Evolutionary conservation across 2,888 invertebrate genomes (phyloP).

Genomic region (Thysanoteuthis rhombus): DNA sequence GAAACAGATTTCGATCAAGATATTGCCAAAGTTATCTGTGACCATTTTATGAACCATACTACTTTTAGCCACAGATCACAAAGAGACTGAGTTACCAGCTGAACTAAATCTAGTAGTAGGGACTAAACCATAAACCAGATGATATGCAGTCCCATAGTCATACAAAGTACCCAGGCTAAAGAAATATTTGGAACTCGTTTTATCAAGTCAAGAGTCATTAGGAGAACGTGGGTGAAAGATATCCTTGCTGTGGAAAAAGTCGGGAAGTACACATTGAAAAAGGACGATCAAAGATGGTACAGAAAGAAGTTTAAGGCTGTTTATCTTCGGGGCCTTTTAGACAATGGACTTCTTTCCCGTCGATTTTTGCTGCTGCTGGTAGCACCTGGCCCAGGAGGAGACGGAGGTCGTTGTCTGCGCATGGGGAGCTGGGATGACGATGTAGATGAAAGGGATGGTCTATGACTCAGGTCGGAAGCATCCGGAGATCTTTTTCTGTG

Average conservation of each 20-base stretch:
- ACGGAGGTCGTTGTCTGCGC: neutral
- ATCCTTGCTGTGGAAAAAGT: neutral
- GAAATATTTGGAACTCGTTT: too few species aligned
- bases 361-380: conserved; percentile 12
- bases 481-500: conserved; percentile 26
- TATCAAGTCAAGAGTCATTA: too few species aligned
- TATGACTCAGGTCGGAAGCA: neutral
- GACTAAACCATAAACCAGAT: neutral
- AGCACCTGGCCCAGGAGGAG: conserved; percentile 16
- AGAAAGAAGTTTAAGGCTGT: neutral
- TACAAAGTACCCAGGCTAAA: too few species aligned
- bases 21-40: neutral
- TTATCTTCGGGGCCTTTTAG: conserved; percentile 25
- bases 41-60: neutral
- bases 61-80: neutral
- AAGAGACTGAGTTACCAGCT: neutral
- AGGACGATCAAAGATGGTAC: neutral
- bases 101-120: neutral
- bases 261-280: neutral
- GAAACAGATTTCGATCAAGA: neutral
- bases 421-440: conserved; percentile 1
- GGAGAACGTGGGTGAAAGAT: too few species aligned
- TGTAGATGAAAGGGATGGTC: neutral
- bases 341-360: conserved; percentile 19
- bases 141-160: neutral